These are phyloP conservation scores for Scaeva pyrastri DNA, from an alignment of 2,888 invertebrate genomes.

Conservation along the genomic window DNA sequence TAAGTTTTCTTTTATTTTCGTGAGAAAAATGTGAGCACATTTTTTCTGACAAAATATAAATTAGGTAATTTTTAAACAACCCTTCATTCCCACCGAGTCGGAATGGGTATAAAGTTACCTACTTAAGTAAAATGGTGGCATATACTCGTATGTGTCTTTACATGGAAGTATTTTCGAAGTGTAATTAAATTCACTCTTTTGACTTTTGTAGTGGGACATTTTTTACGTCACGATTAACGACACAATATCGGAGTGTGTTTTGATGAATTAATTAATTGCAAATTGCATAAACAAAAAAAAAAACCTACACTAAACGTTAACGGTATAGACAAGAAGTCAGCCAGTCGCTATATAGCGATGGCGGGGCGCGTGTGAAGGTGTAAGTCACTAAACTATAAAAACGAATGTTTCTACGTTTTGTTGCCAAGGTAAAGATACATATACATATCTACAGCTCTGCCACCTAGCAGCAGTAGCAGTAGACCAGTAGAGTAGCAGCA, in stretches of 20 bases:
- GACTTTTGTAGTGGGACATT: constrained; percentile 1
- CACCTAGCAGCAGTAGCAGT: neutral
- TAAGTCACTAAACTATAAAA: neutral
- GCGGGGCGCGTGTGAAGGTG: neutral
- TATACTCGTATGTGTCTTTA: too few species aligned
- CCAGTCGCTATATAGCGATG: too few species aligned
- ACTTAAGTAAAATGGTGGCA: neutral
- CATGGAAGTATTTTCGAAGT: neutral
- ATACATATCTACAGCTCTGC: neutral
- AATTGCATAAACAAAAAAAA: neutral
- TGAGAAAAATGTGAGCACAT: neutral
- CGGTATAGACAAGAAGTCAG: too few species aligned
- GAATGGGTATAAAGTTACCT: neutral
- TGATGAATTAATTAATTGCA: constrained; percentile 2
- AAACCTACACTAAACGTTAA: too few species aligned
- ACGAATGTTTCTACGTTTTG: constrained; percentile 18
- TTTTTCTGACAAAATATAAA: neutral
- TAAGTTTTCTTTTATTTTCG: too few species aligned
- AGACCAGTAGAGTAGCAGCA: too few species aligned
- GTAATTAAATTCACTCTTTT: constrained; percentile 13
- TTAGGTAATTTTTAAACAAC: neutral
- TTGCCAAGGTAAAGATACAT: constrained; percentile 13
- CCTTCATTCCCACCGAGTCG: neutral
- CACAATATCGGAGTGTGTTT: neutral
- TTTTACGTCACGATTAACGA: constrained; percentile 1